These are phyloP conservation scores for Cebus imitator DNA, from an alignment of 2,113 vertebrate genomes.

Conservation along the genomic window DNA sequence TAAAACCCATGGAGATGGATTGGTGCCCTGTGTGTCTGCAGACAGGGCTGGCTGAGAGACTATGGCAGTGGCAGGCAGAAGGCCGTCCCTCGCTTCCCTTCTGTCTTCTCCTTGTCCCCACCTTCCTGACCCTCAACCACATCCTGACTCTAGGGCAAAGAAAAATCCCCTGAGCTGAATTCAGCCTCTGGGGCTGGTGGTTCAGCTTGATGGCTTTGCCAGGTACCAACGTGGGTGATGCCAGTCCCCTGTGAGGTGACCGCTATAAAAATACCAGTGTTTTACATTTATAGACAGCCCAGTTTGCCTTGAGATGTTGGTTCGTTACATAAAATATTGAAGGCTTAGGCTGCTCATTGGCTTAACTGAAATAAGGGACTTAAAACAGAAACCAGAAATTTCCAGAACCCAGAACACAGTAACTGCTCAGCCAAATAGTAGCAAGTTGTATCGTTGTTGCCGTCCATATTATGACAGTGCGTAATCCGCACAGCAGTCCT, in stretches of 20 bases:
- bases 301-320: neutral
- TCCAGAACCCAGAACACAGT: neutral
- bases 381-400: neutral
- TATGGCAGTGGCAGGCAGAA: neutral
- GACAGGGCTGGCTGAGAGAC: slow-evolving; percentile 58
- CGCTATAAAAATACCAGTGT: neutral
- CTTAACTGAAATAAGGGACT: neutral
- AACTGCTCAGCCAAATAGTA: neutral
- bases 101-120: neutral
- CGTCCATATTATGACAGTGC: neutral
- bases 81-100: neutral
- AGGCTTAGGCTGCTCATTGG: neutral
- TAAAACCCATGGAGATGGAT: neutral
- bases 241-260: neutral
- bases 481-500: neutral
- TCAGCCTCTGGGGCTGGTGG: neutral
- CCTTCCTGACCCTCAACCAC: neutral
- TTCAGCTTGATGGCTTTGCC: neutral
- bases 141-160: neutral
- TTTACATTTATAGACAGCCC: neutral
- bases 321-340: neutral
- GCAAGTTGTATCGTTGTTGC: neutral
- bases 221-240: neutral
- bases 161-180: neutral
- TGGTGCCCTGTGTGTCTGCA: slow-evolving; percentile 45